These are phyloP conservation scores for Hypothenemus hampei DNA, from an alignment of 1,140 invertebrate genomes.

Conservation along the genomic window DNA sequence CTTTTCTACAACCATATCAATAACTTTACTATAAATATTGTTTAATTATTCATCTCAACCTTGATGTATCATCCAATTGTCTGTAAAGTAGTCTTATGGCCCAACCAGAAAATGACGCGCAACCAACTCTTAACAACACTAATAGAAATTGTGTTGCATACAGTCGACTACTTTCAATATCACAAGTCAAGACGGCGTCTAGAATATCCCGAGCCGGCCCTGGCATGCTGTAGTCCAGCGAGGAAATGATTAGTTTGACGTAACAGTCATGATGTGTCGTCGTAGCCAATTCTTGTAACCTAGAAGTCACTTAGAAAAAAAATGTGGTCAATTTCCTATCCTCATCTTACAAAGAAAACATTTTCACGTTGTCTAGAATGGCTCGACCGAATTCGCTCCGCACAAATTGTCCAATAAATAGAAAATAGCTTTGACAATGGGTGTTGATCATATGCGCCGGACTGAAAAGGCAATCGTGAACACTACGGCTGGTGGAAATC, in stretches of 20 bases:
- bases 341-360: conserved; percentile 65
- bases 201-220: conserved; percentile 69
- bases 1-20: conserved; percentile 19
- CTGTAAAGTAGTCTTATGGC: conserved; percentile 74
- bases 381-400: conserved; percentile 66
- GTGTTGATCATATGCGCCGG: conserved; percentile 82
- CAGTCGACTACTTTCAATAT: conserved; percentile 69
- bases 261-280: conserved; percentile 85
- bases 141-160: conserved; percentile 89
- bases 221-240: conserved; percentile 77
- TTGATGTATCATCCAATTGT: conserved; percentile 76
- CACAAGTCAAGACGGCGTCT: conserved; percentile 59
- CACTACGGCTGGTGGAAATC: conserved; percentile 66
- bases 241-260: conserved; percentile 85
- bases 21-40: background rate
- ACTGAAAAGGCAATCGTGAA: conserved; percentile 84
- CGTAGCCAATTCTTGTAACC: conserved; percentile 73
- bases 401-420: conserved; percentile 84
- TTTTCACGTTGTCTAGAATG: conserved; percentile 68
- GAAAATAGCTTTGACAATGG: conserved; percentile 89
- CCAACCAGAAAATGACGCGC: conserved; percentile 67
- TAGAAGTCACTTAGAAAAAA: conserved; percentile 41
- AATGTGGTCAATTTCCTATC: too few relatives aligned
- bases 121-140: conserved; percentile 68
- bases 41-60: conserved; percentile 44